Percentiles rank a stretch among this genome's conserved stretches.
These are phyloP conservation scores for Cephus pulcher DNA, from an alignment of 2,888 invertebrate genomes.

Conservation along the genomic window DNA sequence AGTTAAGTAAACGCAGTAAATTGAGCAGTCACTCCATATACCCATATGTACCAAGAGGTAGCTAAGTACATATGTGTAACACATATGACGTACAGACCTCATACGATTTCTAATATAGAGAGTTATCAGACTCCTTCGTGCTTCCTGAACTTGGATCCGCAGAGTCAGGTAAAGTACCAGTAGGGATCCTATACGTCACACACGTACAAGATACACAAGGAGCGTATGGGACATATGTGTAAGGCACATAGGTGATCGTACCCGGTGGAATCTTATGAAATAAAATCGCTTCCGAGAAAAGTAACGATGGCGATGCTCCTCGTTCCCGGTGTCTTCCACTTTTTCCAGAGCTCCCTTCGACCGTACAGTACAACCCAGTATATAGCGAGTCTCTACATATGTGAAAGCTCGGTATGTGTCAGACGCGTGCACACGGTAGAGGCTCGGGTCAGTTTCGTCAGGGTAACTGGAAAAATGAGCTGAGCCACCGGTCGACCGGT, in stretches of 20 bases:
- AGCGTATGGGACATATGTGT: background rate
- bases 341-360: conserved; percentile 1
- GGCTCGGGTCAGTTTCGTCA: background rate
- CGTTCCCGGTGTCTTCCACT: conserved; percentile 3
- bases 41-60: background rate
- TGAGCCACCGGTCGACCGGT: background rate
- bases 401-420: background rate
- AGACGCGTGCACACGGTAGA: background rate
- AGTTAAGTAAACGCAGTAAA: background rate
- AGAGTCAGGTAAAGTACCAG: background rate
- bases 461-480: background rate
- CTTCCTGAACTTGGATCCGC: background rate
- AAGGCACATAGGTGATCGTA: background rate
- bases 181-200: background rate
- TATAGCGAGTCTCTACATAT: background rate
- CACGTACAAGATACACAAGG: background rate
- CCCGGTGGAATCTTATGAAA: conserved; percentile 5
- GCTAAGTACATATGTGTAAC: background rate
- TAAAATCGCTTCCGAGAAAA: conserved; percentile 7
- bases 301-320: background rate
- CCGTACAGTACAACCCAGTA: background rate
- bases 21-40: background rate
- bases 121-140: background rate
- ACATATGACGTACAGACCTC: background rate
- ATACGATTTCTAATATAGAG: background rate